phyloP scores from a whole-genome alignment of 2,113 vertebrate genomes.

The Tragelaphus buxtoni region DNA sequence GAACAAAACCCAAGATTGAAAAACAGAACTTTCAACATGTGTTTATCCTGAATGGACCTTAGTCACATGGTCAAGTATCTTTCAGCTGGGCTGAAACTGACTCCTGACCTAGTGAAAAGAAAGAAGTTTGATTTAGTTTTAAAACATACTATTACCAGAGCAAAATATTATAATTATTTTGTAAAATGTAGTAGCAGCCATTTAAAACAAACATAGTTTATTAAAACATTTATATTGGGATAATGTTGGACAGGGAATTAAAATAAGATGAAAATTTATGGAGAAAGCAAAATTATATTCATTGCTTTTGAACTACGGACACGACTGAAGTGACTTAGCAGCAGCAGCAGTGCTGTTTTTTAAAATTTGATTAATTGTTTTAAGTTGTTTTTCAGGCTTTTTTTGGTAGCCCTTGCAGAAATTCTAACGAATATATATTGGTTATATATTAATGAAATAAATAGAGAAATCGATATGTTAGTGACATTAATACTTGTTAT shows the following conservation, averaged over 20 bases:
- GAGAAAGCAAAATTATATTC: not conserved
- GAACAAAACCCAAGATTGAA: not conserved
- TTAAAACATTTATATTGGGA: not conserved
- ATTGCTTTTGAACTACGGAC: not conserved
- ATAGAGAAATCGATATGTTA: not conserved
- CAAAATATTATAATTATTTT: not conserved
- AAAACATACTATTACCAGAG: not conserved
- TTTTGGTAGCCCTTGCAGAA: not conserved
- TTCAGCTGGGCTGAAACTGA: not conserved
- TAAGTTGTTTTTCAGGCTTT: not conserved
- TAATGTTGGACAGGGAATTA: not conserved
- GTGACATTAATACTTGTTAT: not conserved
- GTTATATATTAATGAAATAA: not conserved
- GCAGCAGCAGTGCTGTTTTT: not conserved
- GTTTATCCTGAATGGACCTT: not conserved
- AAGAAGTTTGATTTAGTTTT: not conserved
- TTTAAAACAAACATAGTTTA: constrained; percentile 4
- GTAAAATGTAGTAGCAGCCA: not conserved
- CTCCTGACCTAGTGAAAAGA: not conserved
- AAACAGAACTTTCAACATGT: not conserved
- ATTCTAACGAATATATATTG: not conserved
- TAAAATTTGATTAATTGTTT: not conserved
- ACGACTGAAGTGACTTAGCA: too few species aligned
- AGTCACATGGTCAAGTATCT: not conserved
- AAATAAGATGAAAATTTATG: not conserved